Evolutionary conservation across 2,888 invertebrate genomes (phyloP).

Genomic region (Halocaridina rubra): DNA sequence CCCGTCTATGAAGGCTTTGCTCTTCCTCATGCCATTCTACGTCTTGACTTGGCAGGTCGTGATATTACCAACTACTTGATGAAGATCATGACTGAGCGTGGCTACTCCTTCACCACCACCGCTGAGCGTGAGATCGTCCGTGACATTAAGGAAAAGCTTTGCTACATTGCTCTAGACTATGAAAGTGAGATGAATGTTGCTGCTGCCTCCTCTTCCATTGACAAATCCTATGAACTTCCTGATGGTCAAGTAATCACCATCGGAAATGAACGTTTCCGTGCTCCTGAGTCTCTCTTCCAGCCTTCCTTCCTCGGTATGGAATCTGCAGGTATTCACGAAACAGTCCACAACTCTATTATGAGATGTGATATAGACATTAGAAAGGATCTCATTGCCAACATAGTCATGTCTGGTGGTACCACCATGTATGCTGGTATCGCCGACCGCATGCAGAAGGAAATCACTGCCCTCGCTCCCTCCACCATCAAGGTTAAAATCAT

Average conservation of each 20-base stretch:
- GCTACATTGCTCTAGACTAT: conserved; percentile 50
- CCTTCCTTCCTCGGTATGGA: conserved; percentile 78
- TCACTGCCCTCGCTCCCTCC: too few relatives aligned
- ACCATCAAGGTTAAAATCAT: too few relatives aligned
- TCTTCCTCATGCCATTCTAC: conserved; percentile 51
- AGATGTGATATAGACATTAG: background rate
- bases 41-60: conserved; percentile 56
- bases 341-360: conserved; percentile 66
- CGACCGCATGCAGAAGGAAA: background rate
- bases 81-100: conserved; percentile 56
- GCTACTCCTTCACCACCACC: conserved; percentile 58
- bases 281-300: conserved; percentile 80
- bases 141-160: conserved; percentile 58
- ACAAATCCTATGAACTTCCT: conserved; percentile 92
- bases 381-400: background rate
- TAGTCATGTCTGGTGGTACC: background rate
- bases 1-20: conserved; percentile 50
- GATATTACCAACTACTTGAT: conserved; percentile 48
- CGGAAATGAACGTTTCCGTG: conserved; percentile 91
- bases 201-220: conserved; percentile 87
- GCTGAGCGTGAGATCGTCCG: conserved; percentile 55
- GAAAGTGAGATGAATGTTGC: conserved; percentile 50
- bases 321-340: conserved; percentile 72
- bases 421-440: background rate
- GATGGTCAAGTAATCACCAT: conserved; percentile 93